Conservation (phyloP, 2,113 vertebrate genomes). For the Orientallactaga bullata region DNA sequence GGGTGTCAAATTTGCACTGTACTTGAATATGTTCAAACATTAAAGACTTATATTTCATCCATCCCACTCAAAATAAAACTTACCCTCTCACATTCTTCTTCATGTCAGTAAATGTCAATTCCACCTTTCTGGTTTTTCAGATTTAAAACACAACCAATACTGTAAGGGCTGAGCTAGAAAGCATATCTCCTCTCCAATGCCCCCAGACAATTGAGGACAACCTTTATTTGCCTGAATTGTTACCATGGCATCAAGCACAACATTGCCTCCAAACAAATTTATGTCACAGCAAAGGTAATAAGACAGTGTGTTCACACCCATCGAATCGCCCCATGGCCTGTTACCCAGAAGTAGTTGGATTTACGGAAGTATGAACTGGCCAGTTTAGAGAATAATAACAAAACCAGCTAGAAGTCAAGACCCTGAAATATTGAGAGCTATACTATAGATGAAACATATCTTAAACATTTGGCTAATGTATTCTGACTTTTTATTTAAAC, state of each 20-base stretch:
- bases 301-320: neutral
- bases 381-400: neutral
- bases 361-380: neutral
- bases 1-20: neutral
- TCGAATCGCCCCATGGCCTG: neutral
- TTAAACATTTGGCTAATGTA: neutral
- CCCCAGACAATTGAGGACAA: too few relatives aligned
- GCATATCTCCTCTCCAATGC: too few relatives aligned
- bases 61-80: neutral
- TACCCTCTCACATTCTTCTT: neutral
- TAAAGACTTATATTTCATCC: neutral
- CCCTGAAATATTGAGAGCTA: neutral
- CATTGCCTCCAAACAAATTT: neutral
- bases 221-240: neutral
- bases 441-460: neutral
- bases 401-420: neutral
- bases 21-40: neutral
- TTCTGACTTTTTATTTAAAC: neutral
- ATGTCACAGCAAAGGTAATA: slow-evolving; percentile 26
- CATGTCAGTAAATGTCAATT: neutral
- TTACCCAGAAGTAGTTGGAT: neutral
- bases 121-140: neutral
- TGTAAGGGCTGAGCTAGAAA: too few relatives aligned
- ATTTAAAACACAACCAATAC: neutral
- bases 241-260: neutral